These are phyloP conservation scores for Drosophila littoralis DNA, from an alignment of 1,140 invertebrate species.

Conservation along the genomic window DNA sequence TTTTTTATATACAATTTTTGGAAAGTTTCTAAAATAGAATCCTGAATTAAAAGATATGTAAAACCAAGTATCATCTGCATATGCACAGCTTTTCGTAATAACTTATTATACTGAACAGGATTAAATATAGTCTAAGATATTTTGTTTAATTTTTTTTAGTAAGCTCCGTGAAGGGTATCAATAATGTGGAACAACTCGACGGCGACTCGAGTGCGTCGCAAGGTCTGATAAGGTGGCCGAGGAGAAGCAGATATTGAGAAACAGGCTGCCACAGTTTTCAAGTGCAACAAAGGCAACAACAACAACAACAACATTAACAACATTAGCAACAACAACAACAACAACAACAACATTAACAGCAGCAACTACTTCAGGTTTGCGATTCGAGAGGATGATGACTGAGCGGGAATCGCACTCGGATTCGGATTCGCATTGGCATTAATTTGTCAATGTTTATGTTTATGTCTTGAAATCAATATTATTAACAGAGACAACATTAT, in stretches of 20 bases:
- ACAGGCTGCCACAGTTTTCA: slow-evolving; percentile 42
- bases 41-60: too few relatives aligned
- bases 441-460: slow-evolving; percentile 78
- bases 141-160: too few relatives aligned
- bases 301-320: slow-evolving; percentile 14
- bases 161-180: background rate
- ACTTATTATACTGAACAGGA: too few relatives aligned
- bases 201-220: slow-evolving; percentile 48
- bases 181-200: slow-evolving; percentile 37
- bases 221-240: slow-evolving; percentile 50
- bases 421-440: slow-evolving; percentile 52
- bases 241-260: slow-evolving; percentile 30
- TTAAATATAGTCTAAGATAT: too few relatives aligned
- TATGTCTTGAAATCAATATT: slow-evolving; percentile 70
- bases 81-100: too few relatives aligned
- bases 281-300: slow-evolving; percentile 48
- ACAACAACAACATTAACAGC: slow-evolving; percentile 7
- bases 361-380: slow-evolving; percentile 35
- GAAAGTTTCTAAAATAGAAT: too few relatives aligned
- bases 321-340: background rate
- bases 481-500: slow-evolving; percentile 62
- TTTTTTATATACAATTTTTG: too few relatives aligned
- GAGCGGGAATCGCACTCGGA: slow-evolving; percentile 23
- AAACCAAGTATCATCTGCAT: too few relatives aligned
- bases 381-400: slow-evolving; percentile 63